Percentiles rank a stretch among this genome's conserved stretches.
These are phyloP conservation scores for Eubucco bourcierii DNA, from an alignment of 2,113 vertebrate genomes.

Conservation along the genomic window DNA sequence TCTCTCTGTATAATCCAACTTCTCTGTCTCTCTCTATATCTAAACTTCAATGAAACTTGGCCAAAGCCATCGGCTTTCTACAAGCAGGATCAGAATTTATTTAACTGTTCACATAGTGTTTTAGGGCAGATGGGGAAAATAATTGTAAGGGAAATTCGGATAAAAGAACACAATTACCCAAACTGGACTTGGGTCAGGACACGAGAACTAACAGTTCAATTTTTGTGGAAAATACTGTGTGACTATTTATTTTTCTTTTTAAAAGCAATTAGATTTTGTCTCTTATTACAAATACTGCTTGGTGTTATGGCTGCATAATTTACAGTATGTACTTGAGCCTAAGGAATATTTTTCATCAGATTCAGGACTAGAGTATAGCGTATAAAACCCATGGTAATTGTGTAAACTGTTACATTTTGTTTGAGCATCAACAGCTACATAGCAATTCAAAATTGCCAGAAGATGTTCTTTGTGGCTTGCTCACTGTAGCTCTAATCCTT, in stretches of 20 bases:
- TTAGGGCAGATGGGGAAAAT: background rate
- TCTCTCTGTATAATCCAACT: no score
- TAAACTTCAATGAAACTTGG: background rate
- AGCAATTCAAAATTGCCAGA: background rate
- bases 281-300: slow-evolving; percentile 15
- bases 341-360: background rate
- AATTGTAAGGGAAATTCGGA: slow-evolving; percentile 4
- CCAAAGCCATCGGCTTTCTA: background rate
- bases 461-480: background rate
- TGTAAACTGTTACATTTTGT: background rate
- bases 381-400: background rate
- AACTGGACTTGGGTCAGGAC: slow-evolving; percentile 9
- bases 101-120: background rate
- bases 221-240: slow-evolving; percentile 15
- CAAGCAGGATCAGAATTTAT: background rate
- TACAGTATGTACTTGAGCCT: background rate
- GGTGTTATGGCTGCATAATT: background rate
- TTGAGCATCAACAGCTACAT: background rate
- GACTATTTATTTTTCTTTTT: slow-evolving; percentile 7
- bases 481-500: background rate
- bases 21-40: no score
- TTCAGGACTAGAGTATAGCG: background rate
- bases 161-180: background rate
- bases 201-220: background rate
- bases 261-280: slow-evolving; percentile 42